Base-by-base conservation (phyloP, 1,140 invertebrate species). In the Tetramorium simillimum region DNA sequence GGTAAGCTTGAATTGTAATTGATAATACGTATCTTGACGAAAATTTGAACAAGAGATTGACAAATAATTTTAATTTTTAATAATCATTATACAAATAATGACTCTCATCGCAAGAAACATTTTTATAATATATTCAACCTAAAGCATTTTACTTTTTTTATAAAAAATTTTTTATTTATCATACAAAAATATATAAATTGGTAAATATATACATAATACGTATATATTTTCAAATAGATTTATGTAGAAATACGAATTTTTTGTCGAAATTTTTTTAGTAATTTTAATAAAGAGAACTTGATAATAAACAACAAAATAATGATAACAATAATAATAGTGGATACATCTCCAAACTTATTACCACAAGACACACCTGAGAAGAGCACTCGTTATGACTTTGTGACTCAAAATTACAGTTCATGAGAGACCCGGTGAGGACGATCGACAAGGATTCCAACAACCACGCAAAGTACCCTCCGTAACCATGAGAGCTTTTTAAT, bases 401-500 rank as follows among this genome's bases (percentile, higher is more conserved):
- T 60, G 24, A 75, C 56, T 73, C 69, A 73, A 84, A 84, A 84
- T 75, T 84, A 58, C 28, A 46, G 43, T 28, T 33, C 5, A 16
- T 10, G 37, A 81, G 37, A 81, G 78, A 16, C 18, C 1, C 14
- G 65, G 53, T 46, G 80, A 60, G 69, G 28, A 49, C 53, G 53
- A 78, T 77, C 58, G 60, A 85, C 56, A 63, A 77, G 46, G 21
- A 77, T 63, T 63, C 28, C 9, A 65, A 62, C 70, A 84, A 65
- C 33, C 60, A 28, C 16, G 21, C 9, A 18, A 43, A 85, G 73
- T 10, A 67, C 49, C 7, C 82, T 85, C 5, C 40, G 14, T 84
- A 60, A 51, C 24, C 40, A 37, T 14, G 56, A 75, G 80, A 46
- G 80, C 56, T 84, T 84, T 84, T 75, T 84, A 84, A 84, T 84